Base-by-base conservation (phyloP, 2,797 vertebrate genomes). In the Sciurus vulgaris region DNA sequence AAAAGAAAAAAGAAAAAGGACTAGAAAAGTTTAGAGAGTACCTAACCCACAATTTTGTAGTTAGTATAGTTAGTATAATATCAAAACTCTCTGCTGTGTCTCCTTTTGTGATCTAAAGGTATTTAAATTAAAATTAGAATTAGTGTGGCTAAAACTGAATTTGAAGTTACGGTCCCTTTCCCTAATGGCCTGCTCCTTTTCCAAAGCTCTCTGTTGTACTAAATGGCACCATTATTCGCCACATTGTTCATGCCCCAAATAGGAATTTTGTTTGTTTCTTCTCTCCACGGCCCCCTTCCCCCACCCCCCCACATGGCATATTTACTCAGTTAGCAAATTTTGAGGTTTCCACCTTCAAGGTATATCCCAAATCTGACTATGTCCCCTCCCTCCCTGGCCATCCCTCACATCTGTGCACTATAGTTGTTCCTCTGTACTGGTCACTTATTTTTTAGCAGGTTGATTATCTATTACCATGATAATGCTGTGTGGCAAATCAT, bases 91-190 rank as follows among this genome's bases (percentile, higher is more conserved):
- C 49, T 96, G 30, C 14, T 54, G 0, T 86, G 4, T 44, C 9
- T 81, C 63, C 49, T 24, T n/a, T 72, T 38, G 38, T 92, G 54
- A n/a, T 67, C n/a, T 82, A 72, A 81, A 91, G 26, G 15, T 26
- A 69, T 73, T 93, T 93, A 22, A 72, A 56, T 56, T 18, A 56
- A 54, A 87, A 67, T 63, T 67, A 82, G 69, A 78, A 69, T 77
- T 33, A 87, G 28, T 28, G 38, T 14, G 9, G 18, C 49, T 63
- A 78, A 94, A 76, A 61, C 9, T 63, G 20, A 7, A 47, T 92
- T 81, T 88, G 2, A 49, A 69, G 65, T 95, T 47, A 30, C 22
- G 54, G 2, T 81, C 35, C 18, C 22, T 85, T 78, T 86, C 20
- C 49, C 76, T 24, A 86, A 5, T 56, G 63, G 74, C 11, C 14